A percentile compares a stretch with the other conserved stretches of the same genome.
phyloP scores from a whole-genome alignment of 2,888 invertebrate genomes.

The Troglohyphantes excavatus region DNA sequence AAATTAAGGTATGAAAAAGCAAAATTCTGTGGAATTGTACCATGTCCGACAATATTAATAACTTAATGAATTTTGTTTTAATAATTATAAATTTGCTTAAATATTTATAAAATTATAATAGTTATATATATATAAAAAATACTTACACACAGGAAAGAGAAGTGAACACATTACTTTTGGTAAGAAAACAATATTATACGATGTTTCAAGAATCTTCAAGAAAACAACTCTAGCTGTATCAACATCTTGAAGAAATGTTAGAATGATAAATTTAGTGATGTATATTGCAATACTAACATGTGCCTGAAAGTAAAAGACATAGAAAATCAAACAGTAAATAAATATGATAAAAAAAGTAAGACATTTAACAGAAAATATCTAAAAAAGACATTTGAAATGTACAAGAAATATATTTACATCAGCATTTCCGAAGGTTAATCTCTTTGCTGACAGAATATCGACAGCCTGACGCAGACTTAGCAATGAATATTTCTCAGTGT shows the following conservation, averaged over 20 bases:
- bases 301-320: conserved; percentile 43
- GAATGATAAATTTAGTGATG: conserved; percentile 32
- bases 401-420: neutral
- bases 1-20: no score
- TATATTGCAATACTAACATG: conserved; percentile 37
- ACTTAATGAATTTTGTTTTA: no score
- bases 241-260: conserved; percentile 1
- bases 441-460: neutral
- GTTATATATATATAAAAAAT: neutral
- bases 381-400: neutral
- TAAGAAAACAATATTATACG: conserved; percentile 12
- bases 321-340: no score
- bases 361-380: no score
- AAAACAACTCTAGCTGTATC: conserved; percentile 12
- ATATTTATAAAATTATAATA: no score
- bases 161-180: conserved; percentile 32
- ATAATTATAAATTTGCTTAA: no score
- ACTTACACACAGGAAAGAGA: conserved; percentile 57
- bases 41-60: no score
- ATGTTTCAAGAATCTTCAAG: conserved; percentile 29
- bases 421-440: neutral
- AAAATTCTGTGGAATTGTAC: no score
- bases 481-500: neutral
- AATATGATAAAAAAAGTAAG: no score
- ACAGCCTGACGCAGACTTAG: neutral